A percentile compares a stretch with the other conserved stretches of the same genome.
Conservation (phyloP, 1,140 invertebrate species). For the Hylaeus volcanicus region DNA sequence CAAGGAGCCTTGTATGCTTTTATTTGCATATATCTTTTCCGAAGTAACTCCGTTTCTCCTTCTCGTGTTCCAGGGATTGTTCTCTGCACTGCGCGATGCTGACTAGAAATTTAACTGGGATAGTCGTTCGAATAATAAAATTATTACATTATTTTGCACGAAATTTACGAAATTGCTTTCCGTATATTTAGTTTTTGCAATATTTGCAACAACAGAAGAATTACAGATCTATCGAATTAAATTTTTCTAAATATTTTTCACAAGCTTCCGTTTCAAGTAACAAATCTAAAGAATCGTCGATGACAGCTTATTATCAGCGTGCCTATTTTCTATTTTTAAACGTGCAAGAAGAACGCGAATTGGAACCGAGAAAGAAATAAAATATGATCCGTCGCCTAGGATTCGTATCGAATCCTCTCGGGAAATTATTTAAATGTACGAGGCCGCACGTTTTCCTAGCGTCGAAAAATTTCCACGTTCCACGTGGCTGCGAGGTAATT, state of each 20-base stretch:
- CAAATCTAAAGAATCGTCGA: no score
- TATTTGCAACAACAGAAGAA: no score
- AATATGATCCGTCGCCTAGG: slow-evolving; percentile 4
- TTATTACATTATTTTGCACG: no score
- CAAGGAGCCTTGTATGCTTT: not conserved
- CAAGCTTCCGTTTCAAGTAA: no score
- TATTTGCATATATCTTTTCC: slow-evolving; percentile 20
- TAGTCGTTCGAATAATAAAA: no score
- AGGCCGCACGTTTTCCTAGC: not conserved
- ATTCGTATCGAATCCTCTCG: slow-evolving; percentile 19
- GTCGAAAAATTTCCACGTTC: not conserved
- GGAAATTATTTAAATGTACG: slow-evolving; percentile 44
- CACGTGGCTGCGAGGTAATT: not conserved
- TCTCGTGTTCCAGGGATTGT: slow-evolving; percentile 9
- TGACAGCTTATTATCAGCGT: no score
- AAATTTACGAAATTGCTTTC: no score
- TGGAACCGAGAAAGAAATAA: not conserved
- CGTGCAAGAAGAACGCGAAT: not conserved
- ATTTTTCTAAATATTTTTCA: no score
- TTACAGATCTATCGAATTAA: not conserved
- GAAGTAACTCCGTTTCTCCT: not conserved
- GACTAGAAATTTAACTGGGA: not conserved
- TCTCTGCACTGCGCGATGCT: not conserved
- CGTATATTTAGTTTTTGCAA: no score
- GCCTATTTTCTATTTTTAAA: not conserved